Evolutionary conservation across 2,113 vertebrate genomes (phyloP), one percentile per base, ranked within the genome.

Genomic region (Syngnathus typhle): DNA sequence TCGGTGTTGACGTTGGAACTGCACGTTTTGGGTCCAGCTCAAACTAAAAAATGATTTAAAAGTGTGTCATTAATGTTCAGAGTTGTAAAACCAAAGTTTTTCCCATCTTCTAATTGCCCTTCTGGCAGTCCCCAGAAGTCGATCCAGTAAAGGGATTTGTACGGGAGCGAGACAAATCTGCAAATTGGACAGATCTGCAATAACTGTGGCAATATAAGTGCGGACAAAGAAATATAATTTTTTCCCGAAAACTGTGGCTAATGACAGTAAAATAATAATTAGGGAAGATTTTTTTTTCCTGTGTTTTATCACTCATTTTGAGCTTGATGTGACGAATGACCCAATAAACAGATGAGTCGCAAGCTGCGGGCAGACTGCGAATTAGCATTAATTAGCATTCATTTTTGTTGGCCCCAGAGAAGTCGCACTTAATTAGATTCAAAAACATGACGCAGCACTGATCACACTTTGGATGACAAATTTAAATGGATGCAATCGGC

Each of bases 381-480:
- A 82, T 80, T 82, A 82, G 74, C 76, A 71, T 83, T 78, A 78
- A 82, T 85, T 88, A 70, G 82, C 71, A 80, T 82, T 77, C 79
- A 44, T 62, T 62, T 62, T 7, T 44, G 60, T 44, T 62, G 78
- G 66, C 64, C 65, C 52, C 44, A 19, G 64, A 78, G 61, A 70
- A 68, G 23, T 66, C 52, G 64, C 63, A 69, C 68, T 73, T 86
- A 82, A 84, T 85, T 78, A 79, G 73, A 70, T 70, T 75, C 77
- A 78, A 38, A 71, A 72, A 66, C 68, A 75, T 71, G 61, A 44
- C 39, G 60, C 55, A 67, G 68, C 72, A 32, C 58, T 68, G n/a
- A 49, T 64, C 72, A 61, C 1, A 4, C 63, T 71, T 52, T 65
- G 76, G 75, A 69, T 66, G 59, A 73, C 68, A 70, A 46, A 77